These are phyloP conservation scores for Vanessa cardui DNA, from an alignment of 2,888 invertebrate species.

Conservation along the genomic window DNA sequence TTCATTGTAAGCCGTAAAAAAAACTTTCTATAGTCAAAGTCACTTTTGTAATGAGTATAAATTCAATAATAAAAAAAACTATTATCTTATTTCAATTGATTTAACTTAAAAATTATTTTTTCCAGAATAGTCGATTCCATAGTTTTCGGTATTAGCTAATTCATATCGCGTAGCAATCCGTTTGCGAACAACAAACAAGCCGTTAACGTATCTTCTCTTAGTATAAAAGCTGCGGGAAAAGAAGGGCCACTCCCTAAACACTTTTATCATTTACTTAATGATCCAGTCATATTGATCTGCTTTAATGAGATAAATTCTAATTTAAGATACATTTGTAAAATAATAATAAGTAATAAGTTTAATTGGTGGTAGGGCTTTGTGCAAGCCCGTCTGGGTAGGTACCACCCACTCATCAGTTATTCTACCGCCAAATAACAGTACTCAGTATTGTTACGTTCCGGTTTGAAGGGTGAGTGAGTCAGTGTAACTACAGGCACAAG, in stretches of 20 bases:
- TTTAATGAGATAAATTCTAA: constrained; percentile 12
- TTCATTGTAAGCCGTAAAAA: too few species aligned
- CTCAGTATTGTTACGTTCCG: too few species aligned
- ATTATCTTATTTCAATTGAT: too few species aligned
- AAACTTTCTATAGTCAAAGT: too few species aligned
- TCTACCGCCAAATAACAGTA: too few species aligned
- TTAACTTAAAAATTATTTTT: neutral
- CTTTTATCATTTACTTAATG: constrained; percentile 37
- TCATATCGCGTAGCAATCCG: constrained; percentile 54
- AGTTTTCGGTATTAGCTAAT: constrained; percentile 42
- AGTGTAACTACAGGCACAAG: too few species aligned
- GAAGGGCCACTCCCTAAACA: constrained; percentile 34
- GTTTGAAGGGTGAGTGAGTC: too few species aligned
- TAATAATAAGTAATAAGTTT: neutral
- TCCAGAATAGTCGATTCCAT: constrained; percentile 40
- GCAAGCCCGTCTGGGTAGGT: too few species aligned
- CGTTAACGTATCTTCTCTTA: constrained; percentile 50
- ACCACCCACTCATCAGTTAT: too few species aligned
- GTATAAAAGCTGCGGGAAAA: constrained; percentile 45
- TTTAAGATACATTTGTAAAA: neutral
- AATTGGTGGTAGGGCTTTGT: too few species aligned
- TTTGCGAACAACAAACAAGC: constrained; percentile 56
- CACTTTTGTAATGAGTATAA: too few species aligned
- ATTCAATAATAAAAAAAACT: too few species aligned
- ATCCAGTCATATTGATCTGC: constrained; percentile 37